phyloP scores from a whole-genome alignment of 2,113 vertebrate species.

The Sinocyclocheilus grahami region DNA sequence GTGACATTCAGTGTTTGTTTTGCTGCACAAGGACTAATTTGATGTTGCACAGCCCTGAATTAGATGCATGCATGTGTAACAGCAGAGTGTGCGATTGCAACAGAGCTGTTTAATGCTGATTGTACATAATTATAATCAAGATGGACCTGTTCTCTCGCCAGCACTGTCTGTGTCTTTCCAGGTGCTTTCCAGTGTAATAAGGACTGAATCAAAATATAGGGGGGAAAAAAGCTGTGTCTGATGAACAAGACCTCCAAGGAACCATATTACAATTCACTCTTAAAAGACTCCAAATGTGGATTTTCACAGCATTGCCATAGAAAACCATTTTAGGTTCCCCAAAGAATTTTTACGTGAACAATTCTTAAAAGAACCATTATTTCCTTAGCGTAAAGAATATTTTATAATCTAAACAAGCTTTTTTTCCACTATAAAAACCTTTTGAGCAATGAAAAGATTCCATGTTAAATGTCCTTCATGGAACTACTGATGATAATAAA shows the following conservation, averaged over 20 bases:
- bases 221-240: background rate
- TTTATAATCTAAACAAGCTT: no score
- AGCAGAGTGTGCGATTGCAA: constrained; percentile 16
- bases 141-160: constrained; percentile 19
- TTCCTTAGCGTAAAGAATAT: no score
- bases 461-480: no score
- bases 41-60: constrained; percentile 37
- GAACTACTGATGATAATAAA: no score
- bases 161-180: constrained; percentile 4
- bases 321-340: no score
- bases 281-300: background rate
- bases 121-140: constrained; percentile 52
- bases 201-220: background rate
- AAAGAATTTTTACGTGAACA: no score
- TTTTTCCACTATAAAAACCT: no score
- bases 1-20: constrained; percentile 30
- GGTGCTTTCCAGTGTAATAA: constrained; percentile 26
- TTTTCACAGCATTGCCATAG: background rate
- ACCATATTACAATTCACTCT: background rate
- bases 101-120: constrained; percentile 49
- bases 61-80: constrained; percentile 26
- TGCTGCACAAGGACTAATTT: constrained; percentile 17
- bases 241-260: background rate
- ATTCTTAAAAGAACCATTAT: no score
- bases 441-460: no score